Percentiles rank a stretch among this genome's conserved stretches.
Evolutionary conservation across 2,888 invertebrate genomes (phyloP).

Genomic region (Clistopyga incitator): DNA sequence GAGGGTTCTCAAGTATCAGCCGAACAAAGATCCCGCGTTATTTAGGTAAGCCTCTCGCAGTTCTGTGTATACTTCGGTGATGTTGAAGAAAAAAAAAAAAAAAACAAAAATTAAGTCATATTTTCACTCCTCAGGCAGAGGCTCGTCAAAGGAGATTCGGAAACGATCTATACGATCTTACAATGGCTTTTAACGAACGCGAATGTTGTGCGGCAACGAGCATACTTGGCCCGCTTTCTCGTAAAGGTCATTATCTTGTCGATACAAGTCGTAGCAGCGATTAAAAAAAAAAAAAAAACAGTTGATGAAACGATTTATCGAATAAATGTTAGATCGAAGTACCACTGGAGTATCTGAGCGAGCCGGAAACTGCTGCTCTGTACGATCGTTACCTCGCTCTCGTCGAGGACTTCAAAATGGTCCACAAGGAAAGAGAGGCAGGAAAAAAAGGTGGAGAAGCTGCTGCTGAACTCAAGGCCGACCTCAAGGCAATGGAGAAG

Average conservation of each 20-base stretch:
- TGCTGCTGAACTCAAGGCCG: slow-evolving; percentile 92
- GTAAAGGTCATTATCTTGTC: slow-evolving; percentile 75
- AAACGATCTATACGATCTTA: slow-evolving; percentile 91
- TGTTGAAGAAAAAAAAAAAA: not conserved
- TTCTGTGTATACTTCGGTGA: not conserved
- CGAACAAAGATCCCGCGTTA: slow-evolving; percentile 85
- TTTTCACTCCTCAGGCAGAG: slow-evolving; percentile 86
- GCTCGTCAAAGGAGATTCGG: slow-evolving; percentile 90
- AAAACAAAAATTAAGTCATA: not conserved
- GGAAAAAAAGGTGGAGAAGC: slow-evolving; percentile 86
- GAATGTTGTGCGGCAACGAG: slow-evolving; percentile 91
- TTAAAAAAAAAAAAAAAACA: too few species aligned
- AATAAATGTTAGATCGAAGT: slow-evolving; percentile 86
- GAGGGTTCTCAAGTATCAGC: slow-evolving; percentile 92
- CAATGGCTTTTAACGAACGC: slow-evolving; percentile 92
- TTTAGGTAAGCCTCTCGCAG: slow-evolving; percentile 78
- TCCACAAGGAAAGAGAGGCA: slow-evolving; percentile 89
- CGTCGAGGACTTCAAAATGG: slow-evolving; percentile 92
- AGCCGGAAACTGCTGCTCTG: slow-evolving; percentile 90
- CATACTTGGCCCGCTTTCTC: slow-evolving; percentile 89
- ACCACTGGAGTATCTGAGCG: slow-evolving; percentile 90
- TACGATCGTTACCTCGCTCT: slow-evolving; percentile 90
- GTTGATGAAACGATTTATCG: not conserved
- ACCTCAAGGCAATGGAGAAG: slow-evolving; percentile 94
- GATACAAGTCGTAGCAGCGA: too few species aligned